phyloP scores from a whole-genome alignment of 2,113 vertebrate genomes.

The Columba janthina region DNA sequence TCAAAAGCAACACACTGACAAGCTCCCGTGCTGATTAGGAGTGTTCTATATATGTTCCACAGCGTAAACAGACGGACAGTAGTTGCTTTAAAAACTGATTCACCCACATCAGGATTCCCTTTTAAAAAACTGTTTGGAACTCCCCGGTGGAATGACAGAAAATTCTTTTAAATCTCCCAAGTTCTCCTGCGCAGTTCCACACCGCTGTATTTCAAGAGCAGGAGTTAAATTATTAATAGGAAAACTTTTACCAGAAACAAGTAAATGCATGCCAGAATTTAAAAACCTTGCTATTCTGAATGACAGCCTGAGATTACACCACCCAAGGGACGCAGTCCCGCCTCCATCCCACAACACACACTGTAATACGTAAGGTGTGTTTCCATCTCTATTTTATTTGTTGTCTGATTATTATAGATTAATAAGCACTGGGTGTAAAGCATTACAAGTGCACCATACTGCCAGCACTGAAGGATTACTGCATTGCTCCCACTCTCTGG shows the following conservation, averaged over 20 bases:
- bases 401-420: neutral
- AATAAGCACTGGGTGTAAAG: neutral
- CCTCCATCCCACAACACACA: neutral
- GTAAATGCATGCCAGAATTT: neutral
- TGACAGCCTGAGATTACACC: neutral
- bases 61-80: constrained; percentile 55
- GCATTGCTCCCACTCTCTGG: neutral
- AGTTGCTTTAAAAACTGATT: constrained; percentile 70
- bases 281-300: neutral
- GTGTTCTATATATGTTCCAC: constrained; percentile 55
- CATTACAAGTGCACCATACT: neutral
- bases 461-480: neutral
- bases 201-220: constrained; percentile 20
- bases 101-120: constrained; percentile 65
- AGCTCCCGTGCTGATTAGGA: constrained; percentile 69
- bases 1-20: constrained; percentile 73
- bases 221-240: constrained; percentile 30
- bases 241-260: neutral
- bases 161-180: constrained; percentile 27
- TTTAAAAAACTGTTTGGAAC: constrained; percentile 43
- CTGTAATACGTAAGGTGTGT: neutral
- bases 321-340: neutral
- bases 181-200: neutral
- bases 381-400: neutral
- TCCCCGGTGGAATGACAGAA: constrained; percentile 34